Evolutionary conservation across 2,797 vertebrate species (phyloP).

Genomic region (Pteronotus mesoamericanus): DNA sequence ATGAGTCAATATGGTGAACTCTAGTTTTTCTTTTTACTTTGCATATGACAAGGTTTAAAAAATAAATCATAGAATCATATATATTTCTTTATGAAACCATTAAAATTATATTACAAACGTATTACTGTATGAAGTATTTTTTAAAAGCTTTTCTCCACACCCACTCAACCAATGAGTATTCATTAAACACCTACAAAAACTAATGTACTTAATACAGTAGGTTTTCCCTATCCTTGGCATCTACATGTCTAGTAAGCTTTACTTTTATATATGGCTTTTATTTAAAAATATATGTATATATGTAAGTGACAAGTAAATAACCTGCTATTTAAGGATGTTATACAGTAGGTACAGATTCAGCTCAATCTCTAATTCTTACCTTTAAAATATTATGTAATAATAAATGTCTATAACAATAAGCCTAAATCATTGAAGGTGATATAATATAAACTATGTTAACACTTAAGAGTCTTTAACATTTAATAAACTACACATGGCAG

Average conservation of each 20-base stretch:
- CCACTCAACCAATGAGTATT: background rate
- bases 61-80: background rate
- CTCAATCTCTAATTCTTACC: background rate
- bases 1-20: background rate
- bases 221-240: background rate
- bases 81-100: background rate
- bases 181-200: background rate
- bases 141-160: background rate
- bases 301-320: constrained; percentile 15
- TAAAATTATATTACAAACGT: background rate
- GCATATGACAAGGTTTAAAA: background rate
- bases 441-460: background rate
- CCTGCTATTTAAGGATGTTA: background rate
- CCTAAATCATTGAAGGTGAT: background rate
- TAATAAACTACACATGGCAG: background rate
- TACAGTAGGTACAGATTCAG: background rate
- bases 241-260: background rate
- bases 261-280: background rate
- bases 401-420: background rate
- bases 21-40: constrained; percentile 3
- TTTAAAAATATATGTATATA: background rate
- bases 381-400: background rate
- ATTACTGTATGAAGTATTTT: background rate
- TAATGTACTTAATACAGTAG: background rate
- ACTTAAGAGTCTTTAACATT: background rate